phyloP scores from a whole-genome alignment of 64 coral and sea anemone species.

The Porites australiensis region DNA sequence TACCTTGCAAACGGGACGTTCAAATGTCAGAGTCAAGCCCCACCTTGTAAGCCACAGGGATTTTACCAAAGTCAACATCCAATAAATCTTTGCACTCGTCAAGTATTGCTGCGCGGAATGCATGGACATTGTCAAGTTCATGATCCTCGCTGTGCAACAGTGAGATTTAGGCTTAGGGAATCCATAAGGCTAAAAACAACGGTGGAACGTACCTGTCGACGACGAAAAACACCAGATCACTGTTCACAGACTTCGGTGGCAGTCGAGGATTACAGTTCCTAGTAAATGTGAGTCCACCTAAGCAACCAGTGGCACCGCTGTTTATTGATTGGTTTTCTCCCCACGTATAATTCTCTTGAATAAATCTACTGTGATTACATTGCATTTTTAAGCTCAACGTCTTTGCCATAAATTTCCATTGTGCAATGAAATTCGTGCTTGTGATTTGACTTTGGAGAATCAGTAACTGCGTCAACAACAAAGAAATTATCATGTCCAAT shows the following conservation, averaged over 20 bases:
- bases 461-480: too few relatives aligned
- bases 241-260: background rate
- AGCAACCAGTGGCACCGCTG: constrained; percentile 10
- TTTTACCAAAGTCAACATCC: constrained; percentile 29
- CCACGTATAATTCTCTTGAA: too few relatives aligned
- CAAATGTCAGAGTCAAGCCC: constrained; percentile 2
- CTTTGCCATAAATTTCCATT: too few relatives aligned
- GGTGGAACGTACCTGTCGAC: background rate
- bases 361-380: too few relatives aligned
- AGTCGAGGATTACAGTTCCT: background rate
- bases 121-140: constrained; percentile 21
- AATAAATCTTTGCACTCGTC: constrained; percentile 39
- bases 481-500: too few relatives aligned
- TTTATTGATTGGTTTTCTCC: too few relatives aligned
- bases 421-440: too few relatives aligned
- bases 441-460: too few relatives aligned
- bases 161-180: background rate
- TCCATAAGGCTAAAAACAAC: background rate
- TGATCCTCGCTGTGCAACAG: background rate
- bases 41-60: constrained; percentile 18
- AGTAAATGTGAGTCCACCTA: constrained; percentile 24
- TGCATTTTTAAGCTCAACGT: too few relatives aligned
- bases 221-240: constrained; percentile 12
- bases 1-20: too few relatives aligned
- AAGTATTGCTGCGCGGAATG: constrained; percentile 6